Evolutionary conservation across 2,888 invertebrate species (phyloP), one percentile per base, ranked within the genome.

Genomic region (Drosophila longiperda): DNA sequence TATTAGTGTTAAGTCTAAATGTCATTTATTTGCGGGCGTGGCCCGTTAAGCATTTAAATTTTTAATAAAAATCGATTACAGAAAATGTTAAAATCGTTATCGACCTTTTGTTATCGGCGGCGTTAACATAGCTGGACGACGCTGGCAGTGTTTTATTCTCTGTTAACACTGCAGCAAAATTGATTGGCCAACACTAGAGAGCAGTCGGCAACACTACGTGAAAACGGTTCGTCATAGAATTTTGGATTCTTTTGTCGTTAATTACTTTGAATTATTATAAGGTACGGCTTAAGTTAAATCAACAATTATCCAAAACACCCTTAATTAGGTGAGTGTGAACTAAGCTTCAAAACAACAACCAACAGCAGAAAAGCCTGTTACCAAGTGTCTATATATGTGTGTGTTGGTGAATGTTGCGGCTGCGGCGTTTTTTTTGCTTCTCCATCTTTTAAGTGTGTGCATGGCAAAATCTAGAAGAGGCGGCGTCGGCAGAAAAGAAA

Each of bases 391-490:
- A 66, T 62, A 60, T 52, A 50, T 62, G 75, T 62, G 78, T 29
- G 63, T 58, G 50, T 45, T 69, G 59, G 89, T 87, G 70, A 78
- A 71, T 80, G 73, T 82, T 76, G 76, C 79, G 73, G 81, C 79
- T 65, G 58, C 71, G 66, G 78, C 79, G 62, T 63, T 74, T 66
- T 62, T 67, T 66, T 67, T 66, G 72, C 66, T 71, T 66, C 73
- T 66, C 38, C 68, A 78, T 80, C 79, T 82, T 57, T 57, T 76
- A 53, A 50, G 62, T 78, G 76, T 77, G 74, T 74, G 80, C 80
- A 85, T 90, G 84, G 83, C 82, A 87, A 87, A 88, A 75, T 80
- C 87, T 86, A 87, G 90, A 90, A 89, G 84, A 90, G 89, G 87
- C 73, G 83, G 88, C 89, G 88, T 87, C 80, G 82, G 88, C 88